Conservation (phyloP, 2,888 invertebrate species). For the Eilema griseolum region DNA sequence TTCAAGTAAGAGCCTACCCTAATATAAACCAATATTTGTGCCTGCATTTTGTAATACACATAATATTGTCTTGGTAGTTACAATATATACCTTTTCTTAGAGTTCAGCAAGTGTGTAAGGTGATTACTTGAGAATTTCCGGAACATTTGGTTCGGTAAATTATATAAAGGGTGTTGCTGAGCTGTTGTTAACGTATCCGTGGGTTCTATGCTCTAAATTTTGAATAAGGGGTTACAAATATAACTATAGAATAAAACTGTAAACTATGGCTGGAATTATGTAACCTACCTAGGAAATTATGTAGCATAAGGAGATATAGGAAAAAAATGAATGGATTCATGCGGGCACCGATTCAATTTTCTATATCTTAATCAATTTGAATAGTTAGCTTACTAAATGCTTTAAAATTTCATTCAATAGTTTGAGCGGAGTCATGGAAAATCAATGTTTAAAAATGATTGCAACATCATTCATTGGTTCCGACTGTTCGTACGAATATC, state of each 20-base stretch:
- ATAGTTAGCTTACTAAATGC: too few species aligned
- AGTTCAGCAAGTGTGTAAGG: neutral
- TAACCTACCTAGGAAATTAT: neutral
- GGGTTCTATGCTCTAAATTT: neutral
- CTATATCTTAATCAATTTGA: too few species aligned
- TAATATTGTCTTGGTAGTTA: neutral
- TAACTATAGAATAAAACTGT: conserved; percentile 1
- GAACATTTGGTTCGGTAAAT: conserved; percentile 15
- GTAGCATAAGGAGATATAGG: neutral
- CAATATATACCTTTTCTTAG: neutral
- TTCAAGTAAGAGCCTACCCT: neutral
- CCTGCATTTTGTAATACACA: neutral
- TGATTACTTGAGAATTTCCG: conserved; percentile 16
- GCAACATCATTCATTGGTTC: too few species aligned
- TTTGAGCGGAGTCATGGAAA: too few species aligned
- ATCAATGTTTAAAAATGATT: too few species aligned
- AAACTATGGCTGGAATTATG: neutral
- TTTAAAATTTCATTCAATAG: too few species aligned
- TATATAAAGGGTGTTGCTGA: conserved; percentile 10
- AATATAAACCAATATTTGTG: neutral
- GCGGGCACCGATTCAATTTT: too few species aligned
- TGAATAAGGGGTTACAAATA: neutral
- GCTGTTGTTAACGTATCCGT: neutral
- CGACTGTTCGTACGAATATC: too few species aligned
- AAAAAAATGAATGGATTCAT: too few species aligned